Evolutionary conservation across 2,888 invertebrate species (phyloP), one percentile per base, ranked within the genome.

Genomic region (Tribolium freemani): DNA sequence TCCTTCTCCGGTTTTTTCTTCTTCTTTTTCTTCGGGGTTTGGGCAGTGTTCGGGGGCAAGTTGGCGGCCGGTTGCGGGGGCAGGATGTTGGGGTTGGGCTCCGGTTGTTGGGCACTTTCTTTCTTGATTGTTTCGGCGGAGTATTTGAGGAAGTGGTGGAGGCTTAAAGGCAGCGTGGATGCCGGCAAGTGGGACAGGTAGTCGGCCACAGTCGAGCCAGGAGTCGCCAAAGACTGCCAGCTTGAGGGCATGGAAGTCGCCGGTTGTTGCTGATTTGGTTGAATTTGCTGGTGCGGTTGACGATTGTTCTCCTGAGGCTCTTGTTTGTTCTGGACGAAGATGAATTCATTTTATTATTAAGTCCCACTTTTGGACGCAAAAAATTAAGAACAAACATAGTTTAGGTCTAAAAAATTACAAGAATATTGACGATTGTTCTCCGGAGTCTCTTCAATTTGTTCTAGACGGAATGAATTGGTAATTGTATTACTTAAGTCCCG

Each of bases 101-200:
- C 84, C 50, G 78, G 72, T 51, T 79, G 90, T 84, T 81, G 90
- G 78, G 80, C 90, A 86, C 79, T 91, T 79, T 94, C 94, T 76
- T 94, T 92, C 83, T 94, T 94, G 73, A 91, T 91, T 72, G 91
- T 93, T 81, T 92, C 92, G 0, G 92, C 92, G 1, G 94, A 94
- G 86, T 95, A 95, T 85, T 94, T 95, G 44, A 95, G 89, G 78
- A 95, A 92, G 84, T 95, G 95, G 83, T 95, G 95, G 61, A 95
- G 87, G 21, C 94, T 94, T 67, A 95, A 86, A 0, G 95, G 95
- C 77, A 93, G 84, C 20, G 92, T 92, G 48, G 91, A 91, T 61
- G 93, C 91, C 54, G 93, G 92, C 76, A 95, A 86, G 73, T 95
- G 94, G 5, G 94, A 94, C 71, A 95, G 88, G 85, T 95, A 95